phyloP scores from a whole-genome alignment of 2,888 invertebrate species.

The Rhodophaea formosa region DNA sequence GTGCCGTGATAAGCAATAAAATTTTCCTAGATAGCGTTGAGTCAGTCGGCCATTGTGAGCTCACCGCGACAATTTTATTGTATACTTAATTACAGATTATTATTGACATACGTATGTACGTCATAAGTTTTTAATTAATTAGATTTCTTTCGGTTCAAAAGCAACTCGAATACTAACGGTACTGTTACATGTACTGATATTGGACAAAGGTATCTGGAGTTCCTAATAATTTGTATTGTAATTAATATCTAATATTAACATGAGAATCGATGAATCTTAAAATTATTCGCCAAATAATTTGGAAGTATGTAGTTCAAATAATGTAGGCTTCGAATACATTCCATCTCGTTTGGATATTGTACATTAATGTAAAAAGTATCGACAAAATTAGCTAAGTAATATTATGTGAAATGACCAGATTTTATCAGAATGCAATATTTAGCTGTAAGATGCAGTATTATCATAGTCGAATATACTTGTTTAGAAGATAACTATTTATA shows the following conservation, averaged over 20 bases:
- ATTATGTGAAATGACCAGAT: slow-evolving; percentile 76
- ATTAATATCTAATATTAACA: slow-evolving; percentile 36
- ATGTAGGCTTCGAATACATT: slow-evolving; percentile 44
- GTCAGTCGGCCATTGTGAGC: slow-evolving; percentile 21
- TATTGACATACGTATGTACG: slow-evolving; percentile 27
- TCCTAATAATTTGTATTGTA: slow-evolving; percentile 65
- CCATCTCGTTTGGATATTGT: slow-evolving; percentile 55
- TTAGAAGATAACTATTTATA: slow-evolving; percentile 71
- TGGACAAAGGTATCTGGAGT: slow-evolving; percentile 65
- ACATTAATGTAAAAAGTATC: slow-evolving; percentile 69
- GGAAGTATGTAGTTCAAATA: slow-evolving; percentile 23
- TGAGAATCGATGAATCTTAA: slow-evolving; percentile 26
- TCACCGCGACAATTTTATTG: slow-evolving; percentile 22
- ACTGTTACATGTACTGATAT: slow-evolving; percentile 36
- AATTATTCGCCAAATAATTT: slow-evolving; percentile 23
- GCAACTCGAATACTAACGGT: slow-evolving; percentile 64
- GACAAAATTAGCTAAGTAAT: slow-evolving; percentile 52
- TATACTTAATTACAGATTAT: slow-evolving; percentile 1
- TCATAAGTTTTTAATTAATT: slow-evolving; percentile 25
- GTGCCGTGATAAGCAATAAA: slow-evolving; percentile 24
- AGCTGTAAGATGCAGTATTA: slow-evolving; percentile 77
- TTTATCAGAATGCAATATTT: slow-evolving; percentile 80
- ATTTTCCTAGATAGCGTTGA: slow-evolving; percentile 9
- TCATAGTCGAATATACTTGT: slow-evolving; percentile 66
- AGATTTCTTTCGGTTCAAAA: slow-evolving; percentile 40